phyloP scores from a whole-genome alignment of 1,140 invertebrate species.

The Plutomurus gul region DNA sequence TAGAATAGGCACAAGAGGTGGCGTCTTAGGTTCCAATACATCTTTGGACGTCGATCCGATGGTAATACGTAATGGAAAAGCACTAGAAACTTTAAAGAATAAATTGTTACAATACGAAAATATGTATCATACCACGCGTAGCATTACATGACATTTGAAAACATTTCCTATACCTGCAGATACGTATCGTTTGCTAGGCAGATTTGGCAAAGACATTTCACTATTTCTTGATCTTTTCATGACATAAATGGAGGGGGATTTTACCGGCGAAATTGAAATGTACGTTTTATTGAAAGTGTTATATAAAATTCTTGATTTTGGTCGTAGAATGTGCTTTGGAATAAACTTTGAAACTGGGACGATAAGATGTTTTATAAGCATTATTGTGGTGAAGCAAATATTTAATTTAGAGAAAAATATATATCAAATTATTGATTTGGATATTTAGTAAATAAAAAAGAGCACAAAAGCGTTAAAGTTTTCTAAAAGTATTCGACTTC shows the following conservation, averaged over 20 bases:
- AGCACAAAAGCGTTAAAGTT: neutral
- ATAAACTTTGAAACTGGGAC: neutral
- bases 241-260: neutral
- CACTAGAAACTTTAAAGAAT: neutral
- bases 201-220: neutral
- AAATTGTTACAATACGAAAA: neutral
- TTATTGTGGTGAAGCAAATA: neutral
- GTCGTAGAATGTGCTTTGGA: neutral
- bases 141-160: neutral
- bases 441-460: neutral
- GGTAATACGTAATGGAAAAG: conserved; percentile 60
- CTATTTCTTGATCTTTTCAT: neutral
- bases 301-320: neutral
- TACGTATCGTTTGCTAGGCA: no score
- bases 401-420: neutral
- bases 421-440: neutral
- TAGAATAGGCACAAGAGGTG: conserved; percentile 80
- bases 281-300: neutral
- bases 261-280: neutral
- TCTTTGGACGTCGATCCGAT: conserved; percentile 76
- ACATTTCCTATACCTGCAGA: neutral
- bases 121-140: neutral
- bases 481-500: conserved; percentile 46
- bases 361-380: neutral
- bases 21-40: conserved; percentile 67